phyloP scores from a whole-genome alignment of 2,888 invertebrate species.

The Autographa gamma region DNA sequence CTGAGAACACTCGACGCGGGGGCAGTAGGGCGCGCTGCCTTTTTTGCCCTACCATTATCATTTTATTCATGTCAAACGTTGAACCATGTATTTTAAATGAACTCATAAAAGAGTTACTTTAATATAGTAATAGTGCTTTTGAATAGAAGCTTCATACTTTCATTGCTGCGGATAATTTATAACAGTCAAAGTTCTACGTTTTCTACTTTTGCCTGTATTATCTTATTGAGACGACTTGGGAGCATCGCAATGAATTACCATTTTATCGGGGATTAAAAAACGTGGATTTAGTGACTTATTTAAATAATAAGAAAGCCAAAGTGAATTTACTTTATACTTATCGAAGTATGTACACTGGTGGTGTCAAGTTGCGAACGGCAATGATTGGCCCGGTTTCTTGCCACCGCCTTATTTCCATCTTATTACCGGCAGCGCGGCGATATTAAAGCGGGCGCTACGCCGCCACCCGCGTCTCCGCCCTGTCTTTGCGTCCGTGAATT shows the following conservation, averaged over 20 bases:
- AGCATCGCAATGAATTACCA: conserved; percentile 12
- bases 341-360: conserved; percentile 67
- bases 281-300: conserved; percentile 32
- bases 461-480: conserved; percentile 83
- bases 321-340: conserved; percentile 60
- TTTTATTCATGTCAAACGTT: conserved; percentile 46
- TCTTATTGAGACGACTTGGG: neutral
- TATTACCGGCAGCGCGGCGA: conserved; percentile 86
- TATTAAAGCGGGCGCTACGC: conserved; percentile 85
- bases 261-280: conserved; percentile 29
- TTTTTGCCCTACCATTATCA: conserved; percentile 41
- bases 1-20: conserved; percentile 38
- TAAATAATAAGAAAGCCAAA: conserved; percentile 44
- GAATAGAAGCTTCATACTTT: conserved; percentile 49
- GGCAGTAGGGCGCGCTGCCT: conserved; percentile 36
- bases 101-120: conserved; percentile 45
- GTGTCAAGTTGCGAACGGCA: conserved; percentile 82
- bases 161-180: conserved; percentile 32
- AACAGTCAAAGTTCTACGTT: neutral
- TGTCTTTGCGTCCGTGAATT: conserved; percentile 88
- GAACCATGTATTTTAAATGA: conserved; percentile 43
- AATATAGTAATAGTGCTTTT: conserved; percentile 44
- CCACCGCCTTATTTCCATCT: conserved; percentile 87
- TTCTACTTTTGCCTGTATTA: conserved; percentile 3
- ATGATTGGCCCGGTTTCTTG: conserved; percentile 86